Evolutionary conservation across 1,140 invertebrate species (phyloP).

Genomic region (Ceratosolen solmsi): DNA sequence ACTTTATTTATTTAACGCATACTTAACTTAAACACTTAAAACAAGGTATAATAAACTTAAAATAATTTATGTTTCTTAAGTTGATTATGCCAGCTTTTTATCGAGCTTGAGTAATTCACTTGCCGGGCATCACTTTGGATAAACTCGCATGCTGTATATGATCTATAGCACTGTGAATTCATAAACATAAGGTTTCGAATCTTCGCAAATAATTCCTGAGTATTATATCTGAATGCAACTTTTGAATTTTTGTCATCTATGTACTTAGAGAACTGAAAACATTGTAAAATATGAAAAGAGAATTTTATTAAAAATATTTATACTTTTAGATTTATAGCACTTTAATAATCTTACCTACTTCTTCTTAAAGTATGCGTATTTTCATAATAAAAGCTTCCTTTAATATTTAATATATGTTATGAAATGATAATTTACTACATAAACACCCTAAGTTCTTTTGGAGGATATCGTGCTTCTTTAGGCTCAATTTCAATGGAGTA

Average conservation of each 20-base stretch:
- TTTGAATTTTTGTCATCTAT: background rate
- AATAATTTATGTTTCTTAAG: slow-evolving; percentile 41
- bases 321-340: background rate
- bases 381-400: background rate
- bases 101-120: background rate
- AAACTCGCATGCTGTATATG: background rate
- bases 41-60: slow-evolving; percentile 34
- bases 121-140: background rate
- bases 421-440: background rate
- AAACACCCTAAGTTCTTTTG: too few relatives aligned
- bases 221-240: background rate
- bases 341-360: slow-evolving; percentile 7
- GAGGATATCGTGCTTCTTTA: too few relatives aligned
- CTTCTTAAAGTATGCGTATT: background rate
- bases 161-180: background rate
- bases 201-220: background rate
- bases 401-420: slow-evolving; percentile 2
- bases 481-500: too few relatives aligned
- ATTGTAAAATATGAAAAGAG: background rate
- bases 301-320: slow-evolving; percentile 1
- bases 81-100: slow-evolving; percentile 4
- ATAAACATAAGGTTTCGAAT: slow-evolving; percentile 2
- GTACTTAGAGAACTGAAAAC: background rate
- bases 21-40: background rate
- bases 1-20: slow-evolving; percentile 9